Evolutionary conservation across 2,797 vertebrate species (phyloP), one percentile per base, ranked within the genome.

Genomic region (Catharus ustulatus): DNA sequence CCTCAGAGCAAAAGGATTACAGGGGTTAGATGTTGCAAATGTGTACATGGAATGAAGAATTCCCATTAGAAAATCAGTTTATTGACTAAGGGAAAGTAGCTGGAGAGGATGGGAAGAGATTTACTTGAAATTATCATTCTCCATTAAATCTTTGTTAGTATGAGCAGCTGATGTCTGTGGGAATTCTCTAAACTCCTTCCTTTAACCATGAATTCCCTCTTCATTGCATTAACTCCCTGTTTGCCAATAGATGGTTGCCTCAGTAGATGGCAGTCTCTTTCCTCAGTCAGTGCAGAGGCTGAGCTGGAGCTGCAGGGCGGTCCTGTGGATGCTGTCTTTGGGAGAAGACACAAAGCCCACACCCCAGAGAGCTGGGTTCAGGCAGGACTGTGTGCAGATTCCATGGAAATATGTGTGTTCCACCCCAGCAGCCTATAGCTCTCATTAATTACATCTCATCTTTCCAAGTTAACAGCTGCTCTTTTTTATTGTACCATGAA

Each of bases 201-300:
- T 36, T 73, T 82, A 67, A 54, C n/a, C 51, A 15, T 24, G 69
- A 85, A 51, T 66, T 27, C 72, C 17, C 42, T 62, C 7, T 45
- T 66, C 62, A 3, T 12, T 13, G 43, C 68, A 73, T 84, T 71
- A 66, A 87, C 66, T 92, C 54, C 36, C 12, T 91, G 78, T 86
- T 67, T 87, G 66, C 79, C 75, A 36, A 1, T 26, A 15, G 91
- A 49, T 36, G 84, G 58, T 81, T 93, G 81, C 93, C 87, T 93
- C 93, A 92, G 91, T 43, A 96, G 95, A 74, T 94, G 94, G 92
- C 92, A 97, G 58, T 91, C 69, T 93, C 63, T 43, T 94, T 92
- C 92, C 92, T 96, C 87, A 80, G 68, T 22, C 45, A 16, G 40
- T 1, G 3, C 49, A 17, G 69, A 71, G 59, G 51, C 71, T 0